Conservation (phyloP, 2,113 vertebrate genomes). For the Caracal caracal region DNA sequence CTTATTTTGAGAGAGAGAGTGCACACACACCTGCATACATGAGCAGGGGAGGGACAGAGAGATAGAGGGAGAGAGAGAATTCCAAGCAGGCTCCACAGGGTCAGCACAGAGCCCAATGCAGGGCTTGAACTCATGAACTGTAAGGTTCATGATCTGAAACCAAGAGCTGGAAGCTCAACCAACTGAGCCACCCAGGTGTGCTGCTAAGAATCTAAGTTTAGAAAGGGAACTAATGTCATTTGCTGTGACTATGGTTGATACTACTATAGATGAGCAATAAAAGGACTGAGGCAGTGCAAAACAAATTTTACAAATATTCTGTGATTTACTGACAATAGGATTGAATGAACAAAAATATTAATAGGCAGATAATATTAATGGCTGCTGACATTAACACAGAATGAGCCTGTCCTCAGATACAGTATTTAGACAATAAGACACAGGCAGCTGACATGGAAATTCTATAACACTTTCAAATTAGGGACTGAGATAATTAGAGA, state of each 20-base stretch:
- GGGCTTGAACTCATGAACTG: no score
- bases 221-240: neutral
- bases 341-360: conserved; percentile 47
- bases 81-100: no score
- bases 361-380: neutral
- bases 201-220: neutral
- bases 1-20: no score
- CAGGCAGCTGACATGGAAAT: conserved; percentile 37
- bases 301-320: conserved; percentile 45
- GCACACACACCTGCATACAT: no score
- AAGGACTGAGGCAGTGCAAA: neutral
- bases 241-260: neutral
- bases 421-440: conserved; percentile 48
- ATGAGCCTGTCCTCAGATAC: conserved; percentile 21
- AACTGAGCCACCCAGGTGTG: no score
- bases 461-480: conserved; percentile 46
- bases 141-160: no score
- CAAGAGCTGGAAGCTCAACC: no score
- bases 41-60: no score
- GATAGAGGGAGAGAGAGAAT: no score
- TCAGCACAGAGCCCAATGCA: no score
- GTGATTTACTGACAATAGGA: neutral
- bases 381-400: conserved; percentile 40
- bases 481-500: neutral
- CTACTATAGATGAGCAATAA: neutral